Base-by-base conservation (phyloP, 2,888 invertebrate species). In the Tetheella fluctuosa region DNA sequence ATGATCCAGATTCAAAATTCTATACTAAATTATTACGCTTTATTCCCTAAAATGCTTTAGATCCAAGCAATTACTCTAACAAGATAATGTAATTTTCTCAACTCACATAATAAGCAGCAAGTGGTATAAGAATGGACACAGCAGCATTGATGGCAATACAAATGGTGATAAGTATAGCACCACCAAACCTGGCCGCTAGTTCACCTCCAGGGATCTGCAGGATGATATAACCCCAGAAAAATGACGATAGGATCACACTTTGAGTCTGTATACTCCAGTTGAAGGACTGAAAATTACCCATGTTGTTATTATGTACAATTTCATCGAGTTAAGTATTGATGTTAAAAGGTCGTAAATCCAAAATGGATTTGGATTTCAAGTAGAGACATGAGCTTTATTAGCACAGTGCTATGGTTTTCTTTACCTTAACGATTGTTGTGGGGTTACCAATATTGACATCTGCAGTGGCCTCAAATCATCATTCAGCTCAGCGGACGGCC, bases 191-290 rank as follows among this genome's bases (percentile, higher is more conserved):
- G 62, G 94, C 94, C 0, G 96, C 95, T 70, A 97, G 77, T 65
- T 94, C 92, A 0, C 96, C 96, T 0, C 94, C 94, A 0, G 95
- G 94, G 13, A 95, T 82, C 81, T 96, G 96, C 23, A 95, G 94
- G 6, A 95, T 71, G 0, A 95, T 92, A 79, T 96, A 96, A 0
- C 94, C 94, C 93, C 93, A 94, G 79, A 93, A 94, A 73, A 94
- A 94, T 0, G 94, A 93, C n/a, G 93, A 92, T 1, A 93, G 77
- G 48, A 94, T 85, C 20, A 88, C 70, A 58, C 89, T 86, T 64
- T 90, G 90, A 0, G 65, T 81, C n/a, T 89, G 79, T 54, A 92
- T 84, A 54, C 82, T 80, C 95, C 95, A 95, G 15, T 93, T 70
- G 57, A 84, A 87, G 1, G 79, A 68, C 84, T 84, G 65, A 1